phyloP scores from a whole-genome alignment of 1,140 invertebrate species.

The Drosophila pachea region DNA sequence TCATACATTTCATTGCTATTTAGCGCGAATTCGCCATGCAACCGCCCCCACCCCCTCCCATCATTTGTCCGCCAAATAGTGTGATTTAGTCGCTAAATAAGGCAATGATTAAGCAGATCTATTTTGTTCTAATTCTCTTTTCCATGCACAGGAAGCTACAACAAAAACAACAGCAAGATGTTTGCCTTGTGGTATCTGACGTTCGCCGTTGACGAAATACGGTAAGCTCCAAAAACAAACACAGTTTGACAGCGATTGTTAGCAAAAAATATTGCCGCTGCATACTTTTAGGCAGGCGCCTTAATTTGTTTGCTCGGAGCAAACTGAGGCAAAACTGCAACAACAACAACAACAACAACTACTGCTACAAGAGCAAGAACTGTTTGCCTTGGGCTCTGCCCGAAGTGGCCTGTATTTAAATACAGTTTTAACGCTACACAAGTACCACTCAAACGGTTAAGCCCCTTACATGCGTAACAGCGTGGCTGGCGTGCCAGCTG shows the following conservation, averaged over 20 bases:
- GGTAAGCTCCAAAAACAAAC: conserved; percentile 50
- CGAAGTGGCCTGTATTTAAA: neutral
- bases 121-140: conserved; percentile 20
- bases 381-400: neutral
- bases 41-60: no score
- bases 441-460: neutral
- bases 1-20: neutral
- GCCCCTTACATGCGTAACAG: neutral
- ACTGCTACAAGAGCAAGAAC: no score
- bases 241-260: conserved; percentile 50
- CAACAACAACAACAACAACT: no score
- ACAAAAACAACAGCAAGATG: conserved; percentile 46
- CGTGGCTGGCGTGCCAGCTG: neutral
- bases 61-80: neutral
- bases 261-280: conserved; percentile 9
- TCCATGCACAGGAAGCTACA: conserved; percentile 40
- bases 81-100: conserved; percentile 13
- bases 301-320: no score
- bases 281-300: conserved; percentile 46
- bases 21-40: no score
- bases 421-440: neutral
- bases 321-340: no score
- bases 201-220: conserved; percentile 75
- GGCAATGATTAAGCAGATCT: conserved; percentile 26
- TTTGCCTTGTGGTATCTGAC: conserved; percentile 77